Conservation (phyloP, 2,113 vertebrate species). For the Colinus virginianus region DNA sequence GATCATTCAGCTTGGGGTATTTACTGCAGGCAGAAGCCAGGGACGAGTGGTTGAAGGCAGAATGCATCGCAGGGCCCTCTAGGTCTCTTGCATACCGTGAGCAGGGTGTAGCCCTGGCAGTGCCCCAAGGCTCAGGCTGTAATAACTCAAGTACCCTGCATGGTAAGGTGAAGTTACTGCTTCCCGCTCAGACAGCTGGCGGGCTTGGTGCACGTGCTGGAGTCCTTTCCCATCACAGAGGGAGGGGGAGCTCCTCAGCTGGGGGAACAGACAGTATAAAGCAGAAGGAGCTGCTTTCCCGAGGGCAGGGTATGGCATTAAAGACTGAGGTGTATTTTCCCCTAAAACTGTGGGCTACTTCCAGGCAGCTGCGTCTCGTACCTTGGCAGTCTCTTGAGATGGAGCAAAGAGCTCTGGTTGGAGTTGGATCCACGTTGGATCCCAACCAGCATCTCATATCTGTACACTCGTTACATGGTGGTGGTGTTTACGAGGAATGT, state of each 20-base stretch:
- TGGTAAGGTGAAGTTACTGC: not conserved
- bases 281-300: not conserved
- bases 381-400: constrained; percentile 11
- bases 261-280: not conserved
- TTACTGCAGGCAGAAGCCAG: constrained; percentile 62
- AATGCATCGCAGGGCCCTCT: constrained; percentile 35
- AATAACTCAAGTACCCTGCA: not conserved
- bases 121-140: constrained; percentile 29
- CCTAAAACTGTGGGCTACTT: not conserved
- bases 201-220: not conserved
- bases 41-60: constrained; percentile 62
- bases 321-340: constrained; percentile 9
- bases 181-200: not conserved
- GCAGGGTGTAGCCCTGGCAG: constrained; percentile 42
- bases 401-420: not conserved
- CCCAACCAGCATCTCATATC: not conserved
- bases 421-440: not conserved
- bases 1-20: constrained; percentile 29
- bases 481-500: constrained; percentile 19
- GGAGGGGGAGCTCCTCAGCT: not conserved
- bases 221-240: not conserved
- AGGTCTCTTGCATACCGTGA: constrained; percentile 61
- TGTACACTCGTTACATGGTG: not conserved
- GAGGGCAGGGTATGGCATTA: not conserved
- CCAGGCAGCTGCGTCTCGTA: not conserved